Base-by-base conservation (phyloP, 1,140 invertebrate species). In the Thaumetopoea pityocampa region DNA sequence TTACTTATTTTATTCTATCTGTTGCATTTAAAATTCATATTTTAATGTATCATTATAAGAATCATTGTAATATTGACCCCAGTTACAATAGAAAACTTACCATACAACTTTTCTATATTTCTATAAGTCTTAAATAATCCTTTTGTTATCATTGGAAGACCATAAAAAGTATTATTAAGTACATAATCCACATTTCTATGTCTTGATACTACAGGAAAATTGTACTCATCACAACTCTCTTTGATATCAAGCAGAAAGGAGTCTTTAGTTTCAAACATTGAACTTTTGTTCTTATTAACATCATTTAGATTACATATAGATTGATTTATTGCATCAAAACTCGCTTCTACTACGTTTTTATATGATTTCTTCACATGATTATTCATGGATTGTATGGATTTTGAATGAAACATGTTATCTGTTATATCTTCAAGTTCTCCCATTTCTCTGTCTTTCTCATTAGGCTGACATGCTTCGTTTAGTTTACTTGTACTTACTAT, bases 41-140 rank as follows among this genome's bases (percentile, higher is more conserved):
- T n/a, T n/a, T n/a, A n/a, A n/a, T n/a, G n/a, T n/a, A n/a, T n/a
- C n/a, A n/a, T n/a, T n/a, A n/a, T n/a, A n/a, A n/a, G n/a, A n/a
- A n/a, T n/a, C n/a, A n/a, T n/a, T n/a, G n/a, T n/a, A n/a, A n/a
- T n/a, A n/a, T n/a, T n/a, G n/a, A n/a, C n/a, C n/a, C n/a, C n/a
- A n/a, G n/a, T n/a, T n/a, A n/a, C n/a, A n/a, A n/a, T n/a, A n/a
- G n/a, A 22, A 10, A 10, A 61, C 66, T 57, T 42, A 83, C 79
- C 79, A 73, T 83, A 83, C 52, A 83, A 77, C 28, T 68, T 80
- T 32, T 83, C 79, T 34, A 83, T 80, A 46, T 77, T 83, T 33
- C 76, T 67, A 47, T 67, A 80, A 28, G 54, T 65, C 36, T 80
- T 80, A 50, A 82, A 82, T 36, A 80, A 62, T 27, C 47, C 67